These are phyloP conservation scores for Periophthalmus magnuspinnatus DNA, from an alignment of 2,797 vertebrate genomes.

Conservation along the genomic window DNA sequence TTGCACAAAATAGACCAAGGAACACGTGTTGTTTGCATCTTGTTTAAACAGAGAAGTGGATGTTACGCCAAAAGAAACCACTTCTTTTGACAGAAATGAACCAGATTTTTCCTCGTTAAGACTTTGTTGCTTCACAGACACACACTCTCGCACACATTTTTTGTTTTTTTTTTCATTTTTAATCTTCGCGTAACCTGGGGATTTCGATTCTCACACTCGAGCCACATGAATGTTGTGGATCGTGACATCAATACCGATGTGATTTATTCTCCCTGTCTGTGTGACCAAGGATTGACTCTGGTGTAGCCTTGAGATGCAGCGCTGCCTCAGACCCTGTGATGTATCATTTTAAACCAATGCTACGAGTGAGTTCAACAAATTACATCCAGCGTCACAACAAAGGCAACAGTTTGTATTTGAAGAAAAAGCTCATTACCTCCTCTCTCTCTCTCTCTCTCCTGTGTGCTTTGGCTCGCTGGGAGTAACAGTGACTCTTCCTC, in stretches of 20 bases:
- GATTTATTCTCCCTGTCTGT: slow-evolving; percentile 33
- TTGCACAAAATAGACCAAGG: neutral
- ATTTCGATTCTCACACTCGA: slow-evolving; percentile 25
- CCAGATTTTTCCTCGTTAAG: neutral
- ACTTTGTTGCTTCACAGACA: neutral
- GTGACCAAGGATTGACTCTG: slow-evolving; percentile 19
- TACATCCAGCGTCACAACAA: slow-evolving; percentile 19
- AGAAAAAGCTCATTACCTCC: slow-evolving; percentile 45
- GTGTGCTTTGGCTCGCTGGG: slow-evolving; percentile 30
- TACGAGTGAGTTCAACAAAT: slow-evolving; percentile 32
- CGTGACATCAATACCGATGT: slow-evolving; percentile 19
- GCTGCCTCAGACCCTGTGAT: slow-evolving; percentile 1
- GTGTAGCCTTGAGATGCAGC: slow-evolving; percentile 36
- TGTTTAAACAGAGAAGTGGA: neutral
- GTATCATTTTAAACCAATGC: slow-evolving; percentile 35
- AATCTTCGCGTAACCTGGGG: slow-evolving; percentile 9
- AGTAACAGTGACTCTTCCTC: slow-evolving; percentile 53
- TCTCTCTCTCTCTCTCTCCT: neutral
- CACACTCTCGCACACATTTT: too few relatives aligned
- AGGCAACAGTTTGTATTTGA: slow-evolving; percentile 32
- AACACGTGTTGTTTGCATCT: neutral
- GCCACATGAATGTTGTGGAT: slow-evolving; percentile 28
- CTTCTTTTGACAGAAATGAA: too few relatives aligned
- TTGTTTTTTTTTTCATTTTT: neutral
- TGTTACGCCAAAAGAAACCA: neutral